These are phyloP conservation scores for Sminthurides aquaticus DNA, from an alignment of 2,888 invertebrate species.

Conservation along the genomic window DNA sequence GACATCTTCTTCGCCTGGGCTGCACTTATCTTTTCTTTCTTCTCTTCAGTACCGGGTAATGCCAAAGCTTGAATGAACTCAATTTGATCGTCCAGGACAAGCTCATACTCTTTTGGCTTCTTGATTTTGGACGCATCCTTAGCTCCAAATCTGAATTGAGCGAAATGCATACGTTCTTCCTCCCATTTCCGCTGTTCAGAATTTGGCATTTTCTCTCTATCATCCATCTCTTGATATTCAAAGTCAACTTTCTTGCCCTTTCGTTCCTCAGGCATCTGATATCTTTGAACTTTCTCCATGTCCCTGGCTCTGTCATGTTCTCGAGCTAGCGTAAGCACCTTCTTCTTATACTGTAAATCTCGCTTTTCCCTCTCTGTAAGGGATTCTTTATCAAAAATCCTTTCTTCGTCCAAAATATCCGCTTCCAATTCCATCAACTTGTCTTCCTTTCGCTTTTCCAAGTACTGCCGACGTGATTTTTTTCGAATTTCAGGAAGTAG, in stretches of 20 bases:
- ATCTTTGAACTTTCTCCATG: constrained; percentile 83
- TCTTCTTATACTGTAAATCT: constrained; percentile 83
- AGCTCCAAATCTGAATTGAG: constrained; percentile 86
- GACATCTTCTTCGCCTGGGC: constrained; percentile 65
- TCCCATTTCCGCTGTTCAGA: constrained; percentile 83
- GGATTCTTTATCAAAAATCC: constrained; percentile 80
- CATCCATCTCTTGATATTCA: constrained; percentile 65
- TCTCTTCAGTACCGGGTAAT: constrained; percentile 62
- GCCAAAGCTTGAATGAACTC: constrained; percentile 86
- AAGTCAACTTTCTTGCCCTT: constrained; percentile 36
- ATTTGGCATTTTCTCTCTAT: constrained; percentile 61
- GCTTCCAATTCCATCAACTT: constrained; percentile 91
- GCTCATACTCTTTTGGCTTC: constrained; percentile 67
- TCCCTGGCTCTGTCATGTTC: constrained; percentile 93
- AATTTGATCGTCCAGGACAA: constrained; percentile 91
- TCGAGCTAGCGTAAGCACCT: constrained; percentile 78
- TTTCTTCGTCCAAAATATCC: constrained; percentile 92
- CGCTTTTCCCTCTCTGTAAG: constrained; percentile 79
- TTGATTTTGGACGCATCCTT: constrained; percentile 62
- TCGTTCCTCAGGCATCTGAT: constrained; percentile 79
- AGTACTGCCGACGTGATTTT: constrained; percentile 85
- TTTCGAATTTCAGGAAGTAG: constrained; percentile 79
- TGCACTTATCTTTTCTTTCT: constrained; percentile 59
- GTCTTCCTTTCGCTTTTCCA: constrained; percentile 92
- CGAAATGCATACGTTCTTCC: constrained; percentile 89